Evolutionary conservation across 1,140 invertebrate genomes (phyloP), one percentile per base, ranked within the genome.

Genomic region (Onthophagus taurus): DNA sequence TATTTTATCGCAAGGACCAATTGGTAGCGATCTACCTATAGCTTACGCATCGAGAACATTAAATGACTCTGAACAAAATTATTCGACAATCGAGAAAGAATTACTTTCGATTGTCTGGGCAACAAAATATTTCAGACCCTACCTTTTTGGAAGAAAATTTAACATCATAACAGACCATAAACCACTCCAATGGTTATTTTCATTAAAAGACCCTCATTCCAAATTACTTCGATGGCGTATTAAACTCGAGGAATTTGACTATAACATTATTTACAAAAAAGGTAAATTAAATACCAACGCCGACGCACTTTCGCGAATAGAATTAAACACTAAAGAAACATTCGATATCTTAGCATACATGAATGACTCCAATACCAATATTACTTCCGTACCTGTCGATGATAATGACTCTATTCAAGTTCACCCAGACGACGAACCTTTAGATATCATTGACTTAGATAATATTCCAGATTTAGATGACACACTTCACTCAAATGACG

Each of bases 1-100:
- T 1, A 55, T 58, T 16, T 46, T 55, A 36, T 57, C 51, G 6
- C 58, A 65, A 47, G 47, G 52, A n/a, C 7, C 30, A 11, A 37
- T 53, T 26, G 55, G 55, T 3, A 24, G 49, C 20, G 59, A 53
- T 44, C 11, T 26, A 35, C 46, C 39, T 2, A 33, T 48, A n/a
- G 39, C 39, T 0, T 48, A 30, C 17, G 33, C 41, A 7, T 37
- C 33, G 13, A 13, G 42, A 20, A 48, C 47, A 6, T 12, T 45
- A 8, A 49, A 49, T 18, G 17, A 38, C 16, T 11, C 33, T 5
- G 35, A 48, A 44, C 14, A 11, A n/a, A 38, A 48, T 23, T 37
- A 38, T 21, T 17, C 23, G n/a, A 48, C 42, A 2, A 48, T 48
- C 16, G 47, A 48, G 31, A 42, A 44, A 23, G 42, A 44, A 34